Percentiles rank a stretch among this genome's conserved stretches.
phyloP scores from a whole-genome alignment of 2,888 invertebrate species.

The Ectemnius cavifrons region DNA sequence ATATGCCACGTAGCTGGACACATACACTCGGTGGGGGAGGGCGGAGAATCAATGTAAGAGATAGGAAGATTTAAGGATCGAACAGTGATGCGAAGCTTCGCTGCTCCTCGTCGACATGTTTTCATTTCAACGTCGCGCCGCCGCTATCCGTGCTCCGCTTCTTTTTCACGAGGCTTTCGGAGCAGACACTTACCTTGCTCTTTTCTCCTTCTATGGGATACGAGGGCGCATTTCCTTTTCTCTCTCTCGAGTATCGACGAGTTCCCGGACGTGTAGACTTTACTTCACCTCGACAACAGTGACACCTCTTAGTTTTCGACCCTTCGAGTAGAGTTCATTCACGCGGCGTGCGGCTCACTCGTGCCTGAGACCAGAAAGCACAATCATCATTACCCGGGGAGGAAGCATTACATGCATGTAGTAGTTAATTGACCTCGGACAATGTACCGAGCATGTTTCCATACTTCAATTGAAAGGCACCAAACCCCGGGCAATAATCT shows the following conservation, averaged over 20 bases:
- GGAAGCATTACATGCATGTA: background rate
- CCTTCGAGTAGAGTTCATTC: background rate
- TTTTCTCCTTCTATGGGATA: conserved; percentile 5
- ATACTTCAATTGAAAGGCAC: background rate
- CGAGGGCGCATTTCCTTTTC: conserved; percentile 9
- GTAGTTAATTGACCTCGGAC: background rate
- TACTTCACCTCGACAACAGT: background rate
- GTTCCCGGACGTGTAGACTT: background rate
- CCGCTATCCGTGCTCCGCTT: conserved; percentile 26
- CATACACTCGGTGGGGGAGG: background rate
- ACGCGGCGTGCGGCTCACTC: background rate
- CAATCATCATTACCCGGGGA: conserved; percentile 8
- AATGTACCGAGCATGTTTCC: background rate
- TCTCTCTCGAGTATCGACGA: background rate
- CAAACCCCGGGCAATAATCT: background rate
- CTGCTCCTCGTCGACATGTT: conserved; percentile 14
- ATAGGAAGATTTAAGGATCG: background rate
- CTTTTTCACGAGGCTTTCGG: conserved; percentile 17
- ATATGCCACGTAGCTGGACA: background rate
- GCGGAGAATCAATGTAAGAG: background rate
- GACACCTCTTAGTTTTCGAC: background rate
- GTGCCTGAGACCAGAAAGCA: conserved; percentile 6
- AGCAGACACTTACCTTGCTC: conserved; percentile 11
- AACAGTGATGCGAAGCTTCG: conserved; percentile 6
- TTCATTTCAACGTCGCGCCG: conserved; percentile 15